phyloP scores from a whole-genome alignment of 2,888 invertebrate species.

The Ormia ochracea region DNA sequence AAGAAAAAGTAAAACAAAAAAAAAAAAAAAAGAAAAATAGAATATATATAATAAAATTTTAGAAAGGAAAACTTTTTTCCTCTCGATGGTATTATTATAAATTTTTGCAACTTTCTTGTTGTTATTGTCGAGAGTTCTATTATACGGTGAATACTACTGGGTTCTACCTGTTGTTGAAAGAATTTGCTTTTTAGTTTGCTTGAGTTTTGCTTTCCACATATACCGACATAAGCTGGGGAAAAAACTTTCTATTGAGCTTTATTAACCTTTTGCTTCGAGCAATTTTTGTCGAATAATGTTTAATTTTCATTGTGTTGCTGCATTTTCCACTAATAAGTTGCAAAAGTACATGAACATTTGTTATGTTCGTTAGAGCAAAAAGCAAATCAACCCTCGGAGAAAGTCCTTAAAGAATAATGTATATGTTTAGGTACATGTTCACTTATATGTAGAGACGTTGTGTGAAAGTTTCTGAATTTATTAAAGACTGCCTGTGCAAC shows the following conservation, averaged over 20 bases:
- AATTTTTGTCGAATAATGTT: constrained; percentile 50
- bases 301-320: constrained; percentile 1
- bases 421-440: too few species aligned
- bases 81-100: constrained; percentile 56
- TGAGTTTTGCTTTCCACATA: not conserved
- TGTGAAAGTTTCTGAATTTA: not conserved
- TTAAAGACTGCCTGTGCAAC: not conserved
- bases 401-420: not conserved
- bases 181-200: not conserved
- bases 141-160: constrained; percentile 7
- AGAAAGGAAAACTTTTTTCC: constrained; percentile 40
- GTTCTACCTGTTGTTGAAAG: constrained; percentile 52
- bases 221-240: not conserved
- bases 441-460: not conserved
- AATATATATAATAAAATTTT: not conserved
- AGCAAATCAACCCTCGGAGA: constrained; percentile 32
- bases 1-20: not conserved
- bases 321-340: constrained; percentile 46
- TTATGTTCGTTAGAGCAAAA: constrained; percentile 34
- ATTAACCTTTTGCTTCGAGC: constrained; percentile 60
- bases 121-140: constrained; percentile 1
- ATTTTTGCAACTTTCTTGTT: constrained; percentile 19
- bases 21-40: constrained; percentile 2
- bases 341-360: constrained; percentile 13
- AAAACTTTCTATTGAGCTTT: constrained; percentile 58